phyloP scores from a whole-genome alignment of 2,797 vertebrate species.

The Chloroceryle inda region DNA sequence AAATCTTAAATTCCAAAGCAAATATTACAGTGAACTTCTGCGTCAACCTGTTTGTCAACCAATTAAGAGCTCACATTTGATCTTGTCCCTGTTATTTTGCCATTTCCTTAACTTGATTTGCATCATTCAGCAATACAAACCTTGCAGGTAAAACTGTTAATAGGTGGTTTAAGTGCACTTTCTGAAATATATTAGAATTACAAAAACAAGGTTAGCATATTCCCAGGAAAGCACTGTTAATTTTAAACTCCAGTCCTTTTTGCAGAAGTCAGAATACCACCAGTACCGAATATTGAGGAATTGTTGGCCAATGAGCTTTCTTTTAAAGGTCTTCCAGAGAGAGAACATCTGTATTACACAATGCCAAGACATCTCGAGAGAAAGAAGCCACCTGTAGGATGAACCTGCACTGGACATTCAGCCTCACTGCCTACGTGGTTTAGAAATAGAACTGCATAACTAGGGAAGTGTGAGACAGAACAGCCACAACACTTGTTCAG shows the following conservation, averaged over 20 bases:
- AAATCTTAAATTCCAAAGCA: neutral
- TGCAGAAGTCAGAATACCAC: neutral
- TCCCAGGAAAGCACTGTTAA: conserved; percentile 58
- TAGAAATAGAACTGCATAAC: conserved; percentile 72
- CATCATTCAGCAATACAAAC: conserved; percentile 55
- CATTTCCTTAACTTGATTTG: neutral
- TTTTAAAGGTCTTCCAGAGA: conserved; percentile 20
- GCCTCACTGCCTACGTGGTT: conserved; percentile 11
- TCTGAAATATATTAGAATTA: conserved; percentile 70
- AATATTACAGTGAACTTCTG: neutral
- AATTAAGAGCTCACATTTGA: neutral
- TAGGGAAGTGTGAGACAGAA: conserved; percentile 52
- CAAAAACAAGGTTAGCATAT: conserved; percentile 90
- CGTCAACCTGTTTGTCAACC: neutral
- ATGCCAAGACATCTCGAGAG: conserved; percentile 66
- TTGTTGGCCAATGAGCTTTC: conserved; percentile 20
- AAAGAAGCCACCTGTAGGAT: conserved; percentile 82
- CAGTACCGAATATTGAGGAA: conserved; percentile 69
- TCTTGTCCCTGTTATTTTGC: neutral
- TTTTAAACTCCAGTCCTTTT: conserved; percentile 28
- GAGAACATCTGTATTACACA: conserved; percentile 57
- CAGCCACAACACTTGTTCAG: neutral
- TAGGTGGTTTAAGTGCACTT: conserved; percentile 62
- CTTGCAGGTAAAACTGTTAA: conserved; percentile 54
- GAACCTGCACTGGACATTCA: conserved; percentile 80